Conservation (phyloP, 2,888 invertebrate genomes). For the Oxycera nigricornis region DNA sequence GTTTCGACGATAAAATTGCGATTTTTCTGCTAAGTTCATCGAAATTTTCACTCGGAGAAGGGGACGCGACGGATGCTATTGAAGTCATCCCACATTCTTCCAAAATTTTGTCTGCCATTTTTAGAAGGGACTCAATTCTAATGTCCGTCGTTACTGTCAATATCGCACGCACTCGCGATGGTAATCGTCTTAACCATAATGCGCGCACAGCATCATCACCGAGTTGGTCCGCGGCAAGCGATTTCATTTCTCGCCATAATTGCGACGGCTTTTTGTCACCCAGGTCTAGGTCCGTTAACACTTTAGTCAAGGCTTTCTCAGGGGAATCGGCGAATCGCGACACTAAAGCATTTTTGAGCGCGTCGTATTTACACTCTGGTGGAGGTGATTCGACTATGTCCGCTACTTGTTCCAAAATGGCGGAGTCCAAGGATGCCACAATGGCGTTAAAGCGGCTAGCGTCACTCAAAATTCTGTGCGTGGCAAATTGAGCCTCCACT, state of each 20-base stretch:
- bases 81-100: too few relatives aligned
- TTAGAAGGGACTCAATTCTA: constrained; percentile 39
- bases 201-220: constrained; percentile 48
- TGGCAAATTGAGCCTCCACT: too few relatives aligned
- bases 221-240: constrained; percentile 47
- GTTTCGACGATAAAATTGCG: not conserved
- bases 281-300: constrained; percentile 44
- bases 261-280: constrained; percentile 50
- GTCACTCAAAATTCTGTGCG: too few relatives aligned
- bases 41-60: not conserved
- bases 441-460: too few relatives aligned
- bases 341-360: not conserved
- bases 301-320: not conserved
- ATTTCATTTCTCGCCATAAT: constrained; percentile 49
- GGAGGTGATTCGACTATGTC: not conserved
- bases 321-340: not conserved
- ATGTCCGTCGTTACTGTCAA: constrained; percentile 43
- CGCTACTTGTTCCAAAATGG: not conserved
- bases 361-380: not conserved
- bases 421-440: not conserved
- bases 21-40: not conserved
- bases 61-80: not conserved
- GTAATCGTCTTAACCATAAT: constrained; percentile 49
- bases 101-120: constrained; percentile 46
- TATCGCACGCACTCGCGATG: constrained; percentile 45